A percentile compares a stretch with the other conserved stretches of the same genome.
phyloP scores from a whole-genome alignment of 2,797 vertebrate species.

The Graptemys geographica region DNA sequence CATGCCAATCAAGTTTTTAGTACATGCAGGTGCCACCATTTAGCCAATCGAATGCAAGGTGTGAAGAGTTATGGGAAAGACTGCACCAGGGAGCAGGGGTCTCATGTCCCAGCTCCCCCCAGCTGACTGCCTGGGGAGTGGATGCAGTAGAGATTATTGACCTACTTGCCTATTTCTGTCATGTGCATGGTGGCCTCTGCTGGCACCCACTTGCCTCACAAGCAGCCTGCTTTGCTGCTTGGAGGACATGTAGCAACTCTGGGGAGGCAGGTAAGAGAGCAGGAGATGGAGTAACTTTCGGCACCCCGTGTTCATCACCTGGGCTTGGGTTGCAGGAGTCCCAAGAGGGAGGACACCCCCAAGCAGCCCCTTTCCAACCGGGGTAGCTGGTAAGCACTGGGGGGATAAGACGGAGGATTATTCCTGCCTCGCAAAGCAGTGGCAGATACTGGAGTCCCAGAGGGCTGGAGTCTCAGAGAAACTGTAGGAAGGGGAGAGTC shows the following conservation, averaged over 20 bases:
- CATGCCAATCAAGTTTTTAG: neutral
- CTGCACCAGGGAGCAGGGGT: too few relatives aligned
- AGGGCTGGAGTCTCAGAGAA: too few relatives aligned
- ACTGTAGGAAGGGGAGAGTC: too few relatives aligned
- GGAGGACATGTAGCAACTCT: neutral
- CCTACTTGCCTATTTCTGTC: neutral
- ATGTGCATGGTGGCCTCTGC: neutral
- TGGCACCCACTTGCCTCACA: neutral
- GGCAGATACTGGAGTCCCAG: neutral
- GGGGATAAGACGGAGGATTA: neutral
- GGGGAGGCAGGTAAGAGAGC: neutral
- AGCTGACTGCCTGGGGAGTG: neutral
- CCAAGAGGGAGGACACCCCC: too few relatives aligned
- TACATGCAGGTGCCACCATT: neutral
- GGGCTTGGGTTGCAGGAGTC: neutral
- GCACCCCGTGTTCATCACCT: neutral
- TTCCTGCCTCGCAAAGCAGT: neutral
- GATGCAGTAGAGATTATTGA: neutral
- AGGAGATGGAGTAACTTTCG: neutral
- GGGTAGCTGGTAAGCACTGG: neutral
- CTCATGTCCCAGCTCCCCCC: too few relatives aligned
- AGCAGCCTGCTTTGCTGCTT: neutral
- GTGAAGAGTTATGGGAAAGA: neutral
- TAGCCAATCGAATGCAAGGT: neutral
- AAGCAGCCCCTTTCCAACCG: neutral